Evolutionary conservation across 2,113 vertebrate species (phyloP).

Genomic region (Lepidothrix coronata): DNA sequence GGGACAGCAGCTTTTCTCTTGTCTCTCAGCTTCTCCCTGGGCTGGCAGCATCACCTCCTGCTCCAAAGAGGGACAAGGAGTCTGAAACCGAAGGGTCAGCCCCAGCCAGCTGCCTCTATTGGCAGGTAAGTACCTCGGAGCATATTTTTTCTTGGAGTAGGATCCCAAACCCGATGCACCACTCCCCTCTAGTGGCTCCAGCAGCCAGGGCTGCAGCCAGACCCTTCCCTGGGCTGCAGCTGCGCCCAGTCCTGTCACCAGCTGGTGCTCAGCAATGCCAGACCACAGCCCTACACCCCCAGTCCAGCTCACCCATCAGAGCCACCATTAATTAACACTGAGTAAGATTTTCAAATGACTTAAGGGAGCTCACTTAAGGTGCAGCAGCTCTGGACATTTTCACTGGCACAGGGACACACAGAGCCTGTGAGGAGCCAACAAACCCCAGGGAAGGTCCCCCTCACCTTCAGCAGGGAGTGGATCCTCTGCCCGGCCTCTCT

Average conservation of each 20-base stretch:
- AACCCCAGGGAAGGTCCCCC: not conserved
- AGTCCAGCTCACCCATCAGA: not conserved
- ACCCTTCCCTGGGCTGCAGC: not conserved
- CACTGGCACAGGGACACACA: fast-evolving
- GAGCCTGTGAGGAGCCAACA: not conserved
- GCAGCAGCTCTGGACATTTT: not conserved
- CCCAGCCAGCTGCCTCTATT: not conserved
- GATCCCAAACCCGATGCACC: not conserved
- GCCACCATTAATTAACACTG: fast-evolving
- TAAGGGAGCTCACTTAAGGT: not conserved
- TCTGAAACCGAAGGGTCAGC: not conserved
- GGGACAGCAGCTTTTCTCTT: not conserved
- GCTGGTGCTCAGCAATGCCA: not conserved
- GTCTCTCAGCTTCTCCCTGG: not conserved
- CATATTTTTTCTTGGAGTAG: not conserved
- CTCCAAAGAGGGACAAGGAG: not conserved
- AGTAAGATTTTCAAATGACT: fast-evolving
- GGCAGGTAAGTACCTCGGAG: not conserved
- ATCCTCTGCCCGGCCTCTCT: conserved; percentile 82
- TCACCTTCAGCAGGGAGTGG: conserved; percentile 85
- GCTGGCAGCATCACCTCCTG: not conserved
- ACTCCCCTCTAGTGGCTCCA: conserved; percentile 52
- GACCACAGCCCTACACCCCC: not conserved
- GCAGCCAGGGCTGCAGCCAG: not conserved
- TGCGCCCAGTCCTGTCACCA: fast-evolving